Conservation (phyloP, 2,797 vertebrate species). For the Menidia menidia region DNA sequence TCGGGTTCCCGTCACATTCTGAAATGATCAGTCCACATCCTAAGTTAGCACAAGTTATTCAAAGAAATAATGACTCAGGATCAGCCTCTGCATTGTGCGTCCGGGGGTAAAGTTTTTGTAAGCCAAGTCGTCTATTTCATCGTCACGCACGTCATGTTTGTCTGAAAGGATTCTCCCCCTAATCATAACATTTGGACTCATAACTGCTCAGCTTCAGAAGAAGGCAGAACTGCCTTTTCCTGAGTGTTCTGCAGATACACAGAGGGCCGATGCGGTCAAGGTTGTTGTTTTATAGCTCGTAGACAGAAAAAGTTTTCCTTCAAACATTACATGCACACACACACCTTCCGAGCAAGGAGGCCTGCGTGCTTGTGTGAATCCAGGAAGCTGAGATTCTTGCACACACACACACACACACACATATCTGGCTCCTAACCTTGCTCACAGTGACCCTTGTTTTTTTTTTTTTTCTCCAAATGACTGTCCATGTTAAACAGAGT, state of each 20-base stretch:
- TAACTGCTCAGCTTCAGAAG: not conserved
- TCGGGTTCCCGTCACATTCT: conserved; percentile 75
- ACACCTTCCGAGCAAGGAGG: conserved; percentile 2
- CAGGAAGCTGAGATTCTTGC: not conserved
- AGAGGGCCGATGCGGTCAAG: conserved; percentile 13
- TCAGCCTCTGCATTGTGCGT: conserved; percentile 15
- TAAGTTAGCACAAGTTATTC: conserved; percentile 58
- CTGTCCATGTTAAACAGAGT: conserved; percentile 20
- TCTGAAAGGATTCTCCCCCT: not conserved
- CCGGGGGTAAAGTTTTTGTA: not conserved
- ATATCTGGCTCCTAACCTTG: conserved; percentile 20
- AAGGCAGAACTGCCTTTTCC: not conserved
- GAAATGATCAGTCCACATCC: conserved; percentile 59
- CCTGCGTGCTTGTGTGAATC: conserved; percentile 16
- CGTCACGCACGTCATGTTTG: not conserved
- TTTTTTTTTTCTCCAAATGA: conserved; percentile 26
- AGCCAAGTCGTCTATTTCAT: not conserved
- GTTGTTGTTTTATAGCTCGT: conserved; percentile 14
- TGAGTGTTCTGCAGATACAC: conserved; percentile 29
- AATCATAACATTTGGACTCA: not conserved
- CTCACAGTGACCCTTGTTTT: conserved; percentile 11
- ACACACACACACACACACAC: not conserved
- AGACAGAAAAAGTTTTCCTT: conserved; percentile 17
- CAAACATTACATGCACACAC: conserved; percentile 8
- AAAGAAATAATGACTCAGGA: conserved; percentile 40